Base-by-base conservation (phyloP, 2,113 vertebrate species). In the Aix galericulata region DNA sequence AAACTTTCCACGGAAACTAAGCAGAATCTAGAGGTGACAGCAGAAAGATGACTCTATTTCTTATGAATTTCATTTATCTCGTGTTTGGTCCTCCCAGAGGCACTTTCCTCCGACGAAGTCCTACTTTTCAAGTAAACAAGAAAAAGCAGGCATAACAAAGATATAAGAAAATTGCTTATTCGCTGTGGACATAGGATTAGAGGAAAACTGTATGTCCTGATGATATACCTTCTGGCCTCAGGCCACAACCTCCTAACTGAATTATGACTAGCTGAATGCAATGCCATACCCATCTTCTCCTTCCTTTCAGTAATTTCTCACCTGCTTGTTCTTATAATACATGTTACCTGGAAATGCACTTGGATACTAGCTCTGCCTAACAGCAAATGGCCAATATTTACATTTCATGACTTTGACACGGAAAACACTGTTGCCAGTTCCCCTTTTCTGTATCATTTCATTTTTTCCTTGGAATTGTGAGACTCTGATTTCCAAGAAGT, bases 101-200 rank as follows among this genome's bases (percentile, higher is more conserved):
- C 46, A 74, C 14, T 42, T 77, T 36, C 29, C 67, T 93, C 75
- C 63, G 40, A 88, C 46, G 66, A 91, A 80, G 53, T 36, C 32
- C 34, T 86, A 53, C 40, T 67, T 94, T 88, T 80, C 63, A 91
- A 86, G 34, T 89, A 86, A 95, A 62, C 55, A 79, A 85, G 50
- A 73, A 73, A 88, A 92, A 74, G 7, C 5, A 76, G 2, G 5
- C 44, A 50, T 60, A 80, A 75, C 55, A 62, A 75, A 86, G 44
- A 82, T 53, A 82, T 68, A 60, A 85, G 27, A 50, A 20, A 82
- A 56, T 40, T 55, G 26, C 21, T 60, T 85, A 48, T 82, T 82
- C 67, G 31, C 58, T 75, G 36, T 0, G 2, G 40, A 52, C 11
- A 48, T 6, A 16, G 0, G 29, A 86, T 75, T 53, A 78, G 52